These are phyloP conservation scores for Channa maculata DNA, from an alignment of 2,113 vertebrate genomes.

Conservation along the genomic window DNA sequence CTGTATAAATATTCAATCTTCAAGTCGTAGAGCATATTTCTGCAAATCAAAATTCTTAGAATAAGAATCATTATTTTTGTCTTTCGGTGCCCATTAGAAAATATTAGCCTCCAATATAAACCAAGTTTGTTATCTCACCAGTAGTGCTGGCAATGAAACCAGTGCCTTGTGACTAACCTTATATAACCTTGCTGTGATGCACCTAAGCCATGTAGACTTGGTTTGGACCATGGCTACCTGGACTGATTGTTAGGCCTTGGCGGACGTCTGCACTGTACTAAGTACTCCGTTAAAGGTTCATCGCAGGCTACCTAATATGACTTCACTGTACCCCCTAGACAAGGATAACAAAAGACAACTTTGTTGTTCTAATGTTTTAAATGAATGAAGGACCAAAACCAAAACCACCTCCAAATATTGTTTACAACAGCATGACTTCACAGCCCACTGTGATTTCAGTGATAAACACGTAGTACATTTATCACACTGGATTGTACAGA, in stretches of 20 bases:
- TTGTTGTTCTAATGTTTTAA: not conserved
- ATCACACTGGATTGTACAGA: no score
- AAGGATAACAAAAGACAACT: not conserved
- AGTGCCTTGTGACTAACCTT: not conserved
- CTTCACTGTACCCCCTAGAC: no score
- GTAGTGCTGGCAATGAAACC: not conserved
- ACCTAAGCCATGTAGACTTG: not conserved
- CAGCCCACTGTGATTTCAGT: no score
- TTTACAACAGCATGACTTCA: no score
- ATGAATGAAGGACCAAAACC: no score
- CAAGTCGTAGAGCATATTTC: no score
- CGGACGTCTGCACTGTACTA: slow-evolving; percentile 3
- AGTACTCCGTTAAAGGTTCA: slow-evolving; percentile 9
- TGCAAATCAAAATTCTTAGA: no score
- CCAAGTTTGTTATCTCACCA: not conserved
- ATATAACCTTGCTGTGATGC: not conserved
- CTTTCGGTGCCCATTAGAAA: not conserved
- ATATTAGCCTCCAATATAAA: not conserved
- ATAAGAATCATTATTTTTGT: not conserved
- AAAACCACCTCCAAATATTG: no score
- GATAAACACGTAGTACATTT: no score
- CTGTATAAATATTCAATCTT: no score
- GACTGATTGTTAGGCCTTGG: slow-evolving; percentile 2
- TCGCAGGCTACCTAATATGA: no score
- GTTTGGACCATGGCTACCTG: not conserved